phyloP scores from a whole-genome alignment of 1,140 invertebrate genomes.

The Radopholus similis region DNA sequence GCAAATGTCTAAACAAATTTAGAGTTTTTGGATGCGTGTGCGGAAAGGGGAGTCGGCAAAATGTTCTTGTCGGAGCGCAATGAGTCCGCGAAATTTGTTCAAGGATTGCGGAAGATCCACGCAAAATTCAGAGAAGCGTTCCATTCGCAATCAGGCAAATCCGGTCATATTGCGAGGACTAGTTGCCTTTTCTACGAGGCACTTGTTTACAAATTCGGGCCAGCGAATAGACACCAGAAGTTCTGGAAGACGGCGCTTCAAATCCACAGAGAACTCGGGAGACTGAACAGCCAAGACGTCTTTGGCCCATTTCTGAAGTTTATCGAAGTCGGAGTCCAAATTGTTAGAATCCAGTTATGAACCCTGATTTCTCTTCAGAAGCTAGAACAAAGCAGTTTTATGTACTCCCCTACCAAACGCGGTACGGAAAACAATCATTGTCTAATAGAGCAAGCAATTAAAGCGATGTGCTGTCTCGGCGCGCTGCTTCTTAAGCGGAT shows the following conservation, averaged over 20 bases:
- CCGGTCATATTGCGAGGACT: not conserved
- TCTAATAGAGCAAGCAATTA: not conserved
- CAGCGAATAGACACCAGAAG: conserved; percentile 36
- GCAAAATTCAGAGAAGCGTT: not conserved
- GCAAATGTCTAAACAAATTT: not conserved
- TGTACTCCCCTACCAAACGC: conserved; percentile 10
- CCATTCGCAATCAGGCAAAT: not conserved
- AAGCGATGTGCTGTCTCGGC: conserved; percentile 24
- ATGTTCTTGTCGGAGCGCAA: conserved; percentile 9
- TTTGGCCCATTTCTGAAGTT: conserved; percentile 2
- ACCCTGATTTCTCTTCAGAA: conserved; percentile 19
- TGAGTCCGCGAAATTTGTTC: not conserved
- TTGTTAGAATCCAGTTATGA: not conserved
- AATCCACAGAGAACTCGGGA: conserved; percentile 24
- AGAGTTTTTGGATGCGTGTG: conserved; percentile 10
- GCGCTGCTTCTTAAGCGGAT: conserved; percentile 15
- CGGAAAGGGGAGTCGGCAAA: not conserved
- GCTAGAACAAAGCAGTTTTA: conserved; percentile 21
- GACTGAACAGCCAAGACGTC: conserved; percentile 16
- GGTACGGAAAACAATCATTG: not conserved
- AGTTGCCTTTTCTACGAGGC: conserved; percentile 24
- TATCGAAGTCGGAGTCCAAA: conserved; percentile 15
- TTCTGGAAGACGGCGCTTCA: conserved; percentile 22
- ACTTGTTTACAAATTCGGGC: conserved; percentile 29
- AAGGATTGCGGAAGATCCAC: not conserved